Percentiles rank a stretch among this genome's conserved stretches.
Conservation (phyloP, 1,140 invertebrate genomes). For the Aphis gossypii region DNA sequence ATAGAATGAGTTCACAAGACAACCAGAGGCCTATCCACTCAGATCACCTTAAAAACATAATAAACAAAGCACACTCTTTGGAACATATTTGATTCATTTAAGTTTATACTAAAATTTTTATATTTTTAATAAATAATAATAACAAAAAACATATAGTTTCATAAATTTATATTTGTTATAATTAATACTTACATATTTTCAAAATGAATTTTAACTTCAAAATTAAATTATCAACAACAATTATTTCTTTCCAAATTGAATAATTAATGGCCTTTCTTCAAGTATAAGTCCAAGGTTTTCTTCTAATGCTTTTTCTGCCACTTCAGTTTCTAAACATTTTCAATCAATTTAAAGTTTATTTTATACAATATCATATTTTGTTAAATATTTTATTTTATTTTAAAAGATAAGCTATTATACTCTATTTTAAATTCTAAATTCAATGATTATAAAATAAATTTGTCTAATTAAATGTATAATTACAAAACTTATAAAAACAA, state of each 20-base stretch:
- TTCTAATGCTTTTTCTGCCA: conserved; percentile 62
- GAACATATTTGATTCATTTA: not conserved
- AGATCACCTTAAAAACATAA: not conserved
- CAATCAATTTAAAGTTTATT: not conserved
- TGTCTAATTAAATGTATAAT: not conserved
- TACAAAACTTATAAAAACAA: conserved; percentile 42
- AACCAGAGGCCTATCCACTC: not conserved
- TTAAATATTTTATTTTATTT: too few relatives aligned
- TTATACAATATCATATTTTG: not conserved
- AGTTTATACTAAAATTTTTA: not conserved
- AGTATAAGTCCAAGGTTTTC: conserved; percentile 63
- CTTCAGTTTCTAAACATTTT: conserved; percentile 60
- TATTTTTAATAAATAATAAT: not conserved
- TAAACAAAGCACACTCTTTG: not conserved
- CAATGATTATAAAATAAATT: not conserved
- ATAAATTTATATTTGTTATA: not conserved
- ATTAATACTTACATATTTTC: not conserved
- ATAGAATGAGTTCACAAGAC: too few relatives aligned
- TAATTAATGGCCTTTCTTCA: conserved; percentile 64
- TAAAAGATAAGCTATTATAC: too few relatives aligned
- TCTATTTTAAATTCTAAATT: not conserved
- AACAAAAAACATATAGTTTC: not conserved
- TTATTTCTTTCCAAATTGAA: conserved; percentile 62
- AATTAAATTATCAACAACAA: not conserved
- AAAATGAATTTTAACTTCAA: not conserved